Base-by-base conservation (phyloP, 1,140 invertebrate species). In the Saccostrea glomerata region DNA sequence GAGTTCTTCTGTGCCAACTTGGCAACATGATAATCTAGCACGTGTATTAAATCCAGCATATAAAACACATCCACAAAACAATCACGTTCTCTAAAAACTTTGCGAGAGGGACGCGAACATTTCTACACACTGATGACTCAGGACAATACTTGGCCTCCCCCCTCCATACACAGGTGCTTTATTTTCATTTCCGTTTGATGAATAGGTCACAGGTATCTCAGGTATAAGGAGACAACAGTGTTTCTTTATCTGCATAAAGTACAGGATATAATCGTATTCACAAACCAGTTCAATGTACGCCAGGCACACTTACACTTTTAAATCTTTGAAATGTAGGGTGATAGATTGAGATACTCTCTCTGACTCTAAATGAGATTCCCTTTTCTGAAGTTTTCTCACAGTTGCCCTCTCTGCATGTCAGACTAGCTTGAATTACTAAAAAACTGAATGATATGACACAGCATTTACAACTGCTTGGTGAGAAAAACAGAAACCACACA, bases 191-290 rank as follows among this genome's bases (percentile, higher is more conserved):
- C 70, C 70, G 23, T 77, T 66, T 77, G 30, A 30, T 77, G 25
- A 36, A 77, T 25, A 77, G 70, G 70, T 77, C 70, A 77, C 70
- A 77, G 70, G 70, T 77, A 77, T 77, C 70, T 77, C 70, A 77
- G 70, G 70, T 77, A 77, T 36, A 30, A 63, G 17, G n/a, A 63
- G 70, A 77, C 25, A 30, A 30, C 70, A 25, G 13, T 23, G 23
- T 36, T 77, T 25, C 12, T 77, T 77, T 30, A 77, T 30, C 70
- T 77, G 70, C 25, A 30, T 15, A 30, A 77, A 30, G 23, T 15
- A 25, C 25, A 36, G 11, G 25, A 77, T 25, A 77, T 36, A n/a
- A 63, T 63, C 58, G n/a, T 20, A 63, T 63, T n/a, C 58, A 47
- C 47, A 63, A 63, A 20, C 70, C 25, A 25, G 30, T 77, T 77